Evolutionary conservation across 1,140 invertebrate species (phyloP).

Genomic region (Hyphantria cunea): DNA sequence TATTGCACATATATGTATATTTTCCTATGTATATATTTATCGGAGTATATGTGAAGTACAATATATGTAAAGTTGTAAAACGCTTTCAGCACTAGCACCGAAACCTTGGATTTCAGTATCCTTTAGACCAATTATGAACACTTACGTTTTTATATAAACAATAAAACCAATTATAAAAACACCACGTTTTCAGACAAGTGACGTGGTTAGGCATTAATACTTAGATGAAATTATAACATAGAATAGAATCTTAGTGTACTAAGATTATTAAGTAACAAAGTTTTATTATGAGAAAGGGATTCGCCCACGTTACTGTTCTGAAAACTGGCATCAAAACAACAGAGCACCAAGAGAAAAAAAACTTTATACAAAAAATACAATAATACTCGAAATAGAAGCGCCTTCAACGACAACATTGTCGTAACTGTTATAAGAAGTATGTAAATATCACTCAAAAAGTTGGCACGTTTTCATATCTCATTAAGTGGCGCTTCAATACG

Average conservation of each 20-base stretch:
- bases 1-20: slow-evolving; percentile 28
- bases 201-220: neutral
- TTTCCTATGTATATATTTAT: slow-evolving; percentile 26
- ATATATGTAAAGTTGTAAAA: slow-evolving; percentile 37
- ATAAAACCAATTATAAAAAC: slow-evolving; percentile 18
- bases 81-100: slow-evolving; percentile 54
- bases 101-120: slow-evolving; percentile 48
- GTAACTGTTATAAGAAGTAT: neutral
- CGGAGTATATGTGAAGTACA: slow-evolving; percentile 24
- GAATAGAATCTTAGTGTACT: too few species aligned
- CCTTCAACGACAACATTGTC: neutral
- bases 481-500: neutral
- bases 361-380: slow-evolving; percentile 13
- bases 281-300: too few species aligned
- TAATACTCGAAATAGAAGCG: slow-evolving; percentile 5
- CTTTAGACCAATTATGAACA: slow-evolving; percentile 68
- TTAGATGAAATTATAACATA: neutral
- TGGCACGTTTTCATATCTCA: neutral
- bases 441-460: neutral
- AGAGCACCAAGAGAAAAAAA: slow-evolving; percentile 50
- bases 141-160: slow-evolving; percentile 55
- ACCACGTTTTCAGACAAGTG: slow-evolving; percentile 3
- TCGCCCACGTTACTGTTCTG: neutral
- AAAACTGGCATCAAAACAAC: neutral
- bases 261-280: too few species aligned